Base-by-base conservation (phyloP, 2,113 vertebrate genomes). In the Australoheros scitulus region DNA sequence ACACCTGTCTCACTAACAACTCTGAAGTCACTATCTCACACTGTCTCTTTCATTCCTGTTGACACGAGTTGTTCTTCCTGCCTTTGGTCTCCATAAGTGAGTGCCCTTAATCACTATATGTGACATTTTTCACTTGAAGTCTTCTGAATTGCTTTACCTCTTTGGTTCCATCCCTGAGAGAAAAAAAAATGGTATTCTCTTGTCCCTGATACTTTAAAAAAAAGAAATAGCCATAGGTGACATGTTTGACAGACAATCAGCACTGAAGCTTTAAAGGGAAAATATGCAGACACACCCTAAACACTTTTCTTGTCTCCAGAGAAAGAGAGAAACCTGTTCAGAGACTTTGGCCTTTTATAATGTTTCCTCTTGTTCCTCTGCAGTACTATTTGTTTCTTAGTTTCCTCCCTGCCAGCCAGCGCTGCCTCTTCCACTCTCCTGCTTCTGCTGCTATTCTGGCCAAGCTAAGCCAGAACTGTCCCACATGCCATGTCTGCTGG, bases 381-480 rank as follows among this genome's bases (percentile, higher is more conserved):
- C 81, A 86, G 65, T 36, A 32, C 61, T 79, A 74, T 87, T 88
- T 87, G 75, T 89, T 78, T 82, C 80, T 83, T 76, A 5, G 87
- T 77, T 86, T n/a, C 81, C 52, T 79, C 58, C 17, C 77, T 85
- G 82, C 80, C 84, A 87, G 74, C 72, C 70, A 80, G 82, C 20
- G 1, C 81, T 77, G 77, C 86, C 76, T 88, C 83, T 82, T 87
- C 89, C 32, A 59, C 80, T 88, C 83, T 61, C 59, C 80, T 78
- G 80, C 63, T 70, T 61, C 83, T 88, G 22, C 75, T 86, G 77
- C 83, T 77, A 58, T 65, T 85, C 80, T 76, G 65, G 81, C 89
- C 84, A 72, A 83, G 77, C 86, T 82, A 88, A 87, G 74, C 84
- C 82, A 81, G 86, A 78, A 89, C 90, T 89, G 84, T 92, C 89